phyloP scores from a whole-genome alignment of 2,797 vertebrate genomes.

The Megaceryle alcyon region DNA sequence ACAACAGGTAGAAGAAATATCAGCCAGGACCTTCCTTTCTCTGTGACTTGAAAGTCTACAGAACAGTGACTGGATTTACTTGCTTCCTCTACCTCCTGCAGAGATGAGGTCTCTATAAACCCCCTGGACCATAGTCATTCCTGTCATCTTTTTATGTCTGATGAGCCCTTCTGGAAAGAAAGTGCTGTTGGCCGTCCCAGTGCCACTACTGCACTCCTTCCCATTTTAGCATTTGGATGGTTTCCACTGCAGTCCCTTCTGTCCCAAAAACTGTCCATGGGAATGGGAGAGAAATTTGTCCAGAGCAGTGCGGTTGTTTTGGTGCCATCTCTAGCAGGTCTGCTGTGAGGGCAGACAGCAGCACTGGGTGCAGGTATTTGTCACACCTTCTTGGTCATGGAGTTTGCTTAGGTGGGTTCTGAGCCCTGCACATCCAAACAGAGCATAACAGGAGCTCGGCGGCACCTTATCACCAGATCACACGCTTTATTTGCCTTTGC shows the following conservation, averaged over 20 bases:
- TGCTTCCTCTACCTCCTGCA: background rate
- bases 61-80: background rate
- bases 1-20: background rate
- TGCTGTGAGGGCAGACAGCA: background rate
- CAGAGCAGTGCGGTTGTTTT: background rate
- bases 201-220: background rate
- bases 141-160: no score
- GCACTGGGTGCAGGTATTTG: no score
- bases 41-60: background rate
- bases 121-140: background rate
- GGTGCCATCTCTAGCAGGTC: accelerated
- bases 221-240: background rate
- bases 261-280: background rate
- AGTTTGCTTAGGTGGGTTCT: background rate
- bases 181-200: accelerated
- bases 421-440: background rate
- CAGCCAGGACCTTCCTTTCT: background rate
- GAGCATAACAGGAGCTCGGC: background rate
- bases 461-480: accelerated
- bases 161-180: background rate
- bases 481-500: background rate
- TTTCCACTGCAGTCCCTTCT: background rate
- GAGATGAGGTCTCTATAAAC: accelerated
- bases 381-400: background rate
- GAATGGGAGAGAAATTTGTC: background rate